Evolutionary conservation across 2,888 invertebrate species (phyloP), one percentile per base, ranked within the genome.

Genomic region (Dioctria rufipes): DNA sequence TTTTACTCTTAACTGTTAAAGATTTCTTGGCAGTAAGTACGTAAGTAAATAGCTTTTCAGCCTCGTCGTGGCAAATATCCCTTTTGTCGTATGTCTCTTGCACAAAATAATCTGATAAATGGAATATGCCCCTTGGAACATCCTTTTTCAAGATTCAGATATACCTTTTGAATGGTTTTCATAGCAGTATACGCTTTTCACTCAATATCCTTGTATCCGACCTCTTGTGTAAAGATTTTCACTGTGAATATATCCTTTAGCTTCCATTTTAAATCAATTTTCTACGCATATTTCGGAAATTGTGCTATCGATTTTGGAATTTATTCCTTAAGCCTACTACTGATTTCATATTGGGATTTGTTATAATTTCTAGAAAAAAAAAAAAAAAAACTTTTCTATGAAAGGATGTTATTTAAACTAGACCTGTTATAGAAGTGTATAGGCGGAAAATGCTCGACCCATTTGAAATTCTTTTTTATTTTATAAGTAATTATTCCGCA

Each of bases 241-340:
- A 40, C 25, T 25, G 46, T 77, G 58, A 58, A 73, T 43, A 51
- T 77, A 6, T 66, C 63, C 61, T 46, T 75, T 46, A 67, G 66
- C 49, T 78, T 78, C 58, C 49, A 77, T 46, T 43, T 78, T 49
- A 58, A 78, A 78, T 58, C 78, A 78, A 78, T 78, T 78, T 78
- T 78, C 78, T 42, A 80, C 80, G 78, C 75, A 78, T 54, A 80
- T 82, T 82, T 80, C 80, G 82, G 82, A 82, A 82, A 82, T 82
- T 82, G 80, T 73, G 65, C 46, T 82, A 82, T 82, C 82, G 82
- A 82, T 82, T 82, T 80, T 82, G n/a, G 82, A 66, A 77, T 80
- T 80, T 80, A 51, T 49, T 78, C 49, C 77, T 46, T 63, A 77
- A 77, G 49, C 63, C 77, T 49, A 63, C n/a, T 77, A 37, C 73